Percentiles rank a stretch among this genome's conserved stretches.
Conservation (phyloP, 2,797 vertebrate species). For the Nothura maculosa region DNA sequence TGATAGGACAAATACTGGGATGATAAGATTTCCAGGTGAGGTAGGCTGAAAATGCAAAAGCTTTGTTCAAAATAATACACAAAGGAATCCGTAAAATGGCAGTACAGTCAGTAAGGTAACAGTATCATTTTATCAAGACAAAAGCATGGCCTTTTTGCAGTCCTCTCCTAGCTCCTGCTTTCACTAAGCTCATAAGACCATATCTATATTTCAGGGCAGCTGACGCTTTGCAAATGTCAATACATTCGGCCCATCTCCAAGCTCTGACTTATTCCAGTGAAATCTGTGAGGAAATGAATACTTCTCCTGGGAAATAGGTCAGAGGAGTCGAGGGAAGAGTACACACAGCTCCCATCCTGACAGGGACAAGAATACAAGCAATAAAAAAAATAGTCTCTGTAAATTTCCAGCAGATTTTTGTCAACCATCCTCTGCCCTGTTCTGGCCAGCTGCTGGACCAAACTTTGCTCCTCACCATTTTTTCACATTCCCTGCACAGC, state of each 20-base stretch:
- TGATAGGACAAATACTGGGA: background rate
- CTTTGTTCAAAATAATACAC: background rate
- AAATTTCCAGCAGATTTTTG: background rate
- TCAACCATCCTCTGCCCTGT: rapidly evolving
- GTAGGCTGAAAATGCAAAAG: background rate
- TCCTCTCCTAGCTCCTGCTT: background rate
- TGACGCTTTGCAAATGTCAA: background rate
- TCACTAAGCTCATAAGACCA: background rate
- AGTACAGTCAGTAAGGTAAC: background rate
- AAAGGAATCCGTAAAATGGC: background rate
- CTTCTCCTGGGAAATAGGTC: background rate
- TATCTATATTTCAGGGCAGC: constrained; percentile 33
- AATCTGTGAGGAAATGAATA: background rate
- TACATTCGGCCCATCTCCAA: background rate
- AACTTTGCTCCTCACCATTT: background rate
- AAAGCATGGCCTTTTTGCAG: constrained; percentile 22
- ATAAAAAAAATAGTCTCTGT: background rate
- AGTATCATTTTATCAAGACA: background rate
- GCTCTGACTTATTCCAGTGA: background rate
- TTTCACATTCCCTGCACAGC: rapidly evolving
- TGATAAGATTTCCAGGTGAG: background rate
- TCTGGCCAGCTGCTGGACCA: rapidly evolving
- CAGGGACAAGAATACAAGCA: background rate
- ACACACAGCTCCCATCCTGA: rapidly evolving
- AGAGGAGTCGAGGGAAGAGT: background rate